Percentiles rank a stretch among this genome's conserved stretches.
phyloP scores from a whole-genome alignment of 2,797 vertebrate species.

The Anas acuta region DNA sequence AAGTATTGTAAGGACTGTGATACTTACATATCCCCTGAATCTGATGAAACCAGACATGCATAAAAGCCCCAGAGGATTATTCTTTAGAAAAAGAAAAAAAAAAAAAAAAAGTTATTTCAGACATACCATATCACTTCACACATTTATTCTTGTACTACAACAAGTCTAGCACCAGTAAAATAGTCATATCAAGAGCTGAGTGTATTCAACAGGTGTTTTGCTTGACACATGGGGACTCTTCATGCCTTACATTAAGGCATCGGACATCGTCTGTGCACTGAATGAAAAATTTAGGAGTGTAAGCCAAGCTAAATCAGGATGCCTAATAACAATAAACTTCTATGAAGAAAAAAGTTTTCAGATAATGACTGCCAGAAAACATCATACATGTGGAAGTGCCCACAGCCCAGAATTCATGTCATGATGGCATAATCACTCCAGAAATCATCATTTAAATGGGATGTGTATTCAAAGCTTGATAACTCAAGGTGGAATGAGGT shows the following conservation, averaged over 20 bases:
- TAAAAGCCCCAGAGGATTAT: conserved; percentile 49
- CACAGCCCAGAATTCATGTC: not conserved
- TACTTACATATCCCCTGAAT: not conserved
- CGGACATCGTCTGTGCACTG: not conserved
- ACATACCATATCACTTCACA: conserved; percentile 39
- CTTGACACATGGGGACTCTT: not conserved
- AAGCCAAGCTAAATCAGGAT: not conserved
- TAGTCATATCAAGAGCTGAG: not conserved
- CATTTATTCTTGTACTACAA: conserved; percentile 5
- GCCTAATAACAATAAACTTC: not conserved
- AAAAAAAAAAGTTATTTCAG: conserved; percentile 20
- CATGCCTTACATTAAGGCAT: not conserved
- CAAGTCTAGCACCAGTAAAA: conserved; percentile 28
- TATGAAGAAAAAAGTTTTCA: not conserved
- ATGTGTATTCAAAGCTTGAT: not conserved
- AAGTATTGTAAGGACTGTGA: conserved; percentile 18
- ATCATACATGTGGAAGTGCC: not conserved
- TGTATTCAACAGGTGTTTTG: conserved; percentile 39
- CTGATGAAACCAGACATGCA: conserved; percentile 63
- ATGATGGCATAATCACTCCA: not conserved
- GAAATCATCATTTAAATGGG: not conserved
- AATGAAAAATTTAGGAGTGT: not conserved
- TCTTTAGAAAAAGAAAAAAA: not conserved
- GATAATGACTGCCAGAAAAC: not conserved
- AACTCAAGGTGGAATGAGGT: not conserved